phyloP scores from a whole-genome alignment of 1,140 invertebrate genomes.

The Drosophila aff. region DNA sequence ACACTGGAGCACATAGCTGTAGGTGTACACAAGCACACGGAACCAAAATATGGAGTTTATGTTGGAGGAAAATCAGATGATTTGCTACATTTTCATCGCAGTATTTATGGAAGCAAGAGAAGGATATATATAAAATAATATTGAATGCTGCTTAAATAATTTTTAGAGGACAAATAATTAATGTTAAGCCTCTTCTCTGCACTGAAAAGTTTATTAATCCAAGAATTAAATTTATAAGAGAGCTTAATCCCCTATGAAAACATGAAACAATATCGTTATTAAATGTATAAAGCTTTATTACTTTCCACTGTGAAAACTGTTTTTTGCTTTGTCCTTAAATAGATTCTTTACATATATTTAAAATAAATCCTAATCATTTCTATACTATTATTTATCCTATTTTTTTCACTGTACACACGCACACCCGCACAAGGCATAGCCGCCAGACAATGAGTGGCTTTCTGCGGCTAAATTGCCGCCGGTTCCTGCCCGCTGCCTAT shows the following conservation, averaged over 20 bases:
- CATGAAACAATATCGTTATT: neutral
- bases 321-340: neutral
- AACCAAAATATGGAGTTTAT: neutral
- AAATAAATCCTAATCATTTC: neutral
- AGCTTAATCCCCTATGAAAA: neutral
- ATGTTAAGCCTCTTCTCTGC: neutral
- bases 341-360: neutral
- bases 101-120: too few species aligned
- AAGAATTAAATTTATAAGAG: neutral
- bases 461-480: constrained; percentile 52
- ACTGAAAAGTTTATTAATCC: neutral
- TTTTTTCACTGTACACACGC: constrained; percentile 17
- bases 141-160: neutral
- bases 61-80: neutral
- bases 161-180: neutral
- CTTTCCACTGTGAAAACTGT: neutral
- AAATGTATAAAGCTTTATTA: neutral
- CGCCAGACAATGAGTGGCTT: constrained; percentile 72
- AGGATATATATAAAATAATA: too few species aligned
- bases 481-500: constrained; percentile 54
- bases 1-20: constrained; percentile 3
- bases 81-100: neutral
- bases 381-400: neutral
- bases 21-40: neutral
- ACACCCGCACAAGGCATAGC: constrained; percentile 23